Base-by-base conservation (phyloP, 2,797 vertebrate species). In the Eupleurogrammus muticus region DNA sequence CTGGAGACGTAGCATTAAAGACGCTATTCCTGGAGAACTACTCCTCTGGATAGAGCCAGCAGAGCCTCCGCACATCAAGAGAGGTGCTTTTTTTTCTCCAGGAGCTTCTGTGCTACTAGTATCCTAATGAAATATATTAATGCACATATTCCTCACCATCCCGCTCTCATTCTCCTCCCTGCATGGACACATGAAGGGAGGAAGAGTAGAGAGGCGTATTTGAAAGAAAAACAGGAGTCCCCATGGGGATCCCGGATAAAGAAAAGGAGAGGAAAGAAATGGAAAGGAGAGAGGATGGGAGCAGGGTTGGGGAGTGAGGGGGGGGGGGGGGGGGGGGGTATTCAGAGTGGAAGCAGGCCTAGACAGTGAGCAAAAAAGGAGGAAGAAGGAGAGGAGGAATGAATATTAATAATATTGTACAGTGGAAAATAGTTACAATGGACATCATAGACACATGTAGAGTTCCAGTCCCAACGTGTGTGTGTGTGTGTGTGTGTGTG, bases 401-500 rank as follows among this genome's bases (percentile, higher is more conserved):
- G 95, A 94, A 93, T 91, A 89, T 94, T 77, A 79, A 96, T 95
- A 95, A 66, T 75, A 63, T 56, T 69, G 79, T 79, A 57, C 82
- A 77, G 80, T 79, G 79, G 70, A 87, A 91, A 91, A 83, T 78
- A 87, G 83, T 87, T 75, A 88, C 89, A 79, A 77, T 86, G 88
- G 89, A 90, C 90, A 96, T 96, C 93, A 96, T 93, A 96, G 90
- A 90, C 88, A 90, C 90, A 91, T 91, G 89, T 91, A 95, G n/a
- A n/a, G n/a, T n/a, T n/a, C n/a, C n/a, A n/a, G n/a, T n/a, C n/a
- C n/a, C n/a, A n/a, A n/a, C n/a, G n/a, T n/a, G n/a, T n/a, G n/a
- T 28, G 28, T 28, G 28, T 28, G 28, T 6, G 28, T 28, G 28
- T 6, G 28, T 28, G 63, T 52, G 65, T 54, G 49, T 55, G 65